Percentiles rank a stretch among this genome's conserved stretches.
phyloP scores from a whole-genome alignment of 2,113 vertebrate genomes.

The Haemorhous mexicanus region DNA sequence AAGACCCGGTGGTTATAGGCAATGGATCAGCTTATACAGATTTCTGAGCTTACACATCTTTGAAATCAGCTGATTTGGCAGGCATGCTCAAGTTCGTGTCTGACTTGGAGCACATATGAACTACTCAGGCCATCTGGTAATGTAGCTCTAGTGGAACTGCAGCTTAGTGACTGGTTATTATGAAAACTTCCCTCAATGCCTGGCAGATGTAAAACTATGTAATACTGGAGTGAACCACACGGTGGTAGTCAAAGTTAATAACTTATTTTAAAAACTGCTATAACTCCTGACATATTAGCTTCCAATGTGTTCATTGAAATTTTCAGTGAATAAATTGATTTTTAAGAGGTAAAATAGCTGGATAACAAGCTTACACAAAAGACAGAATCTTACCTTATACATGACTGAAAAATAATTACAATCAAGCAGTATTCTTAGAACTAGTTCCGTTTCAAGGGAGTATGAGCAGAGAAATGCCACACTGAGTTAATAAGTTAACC shows the following conservation, averaged over 20 bases:
- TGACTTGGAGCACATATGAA: background rate
- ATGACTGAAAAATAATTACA: conserved; percentile 1
- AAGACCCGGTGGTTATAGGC: background rate
- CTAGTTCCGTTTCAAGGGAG: background rate
- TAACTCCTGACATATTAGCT: background rate
- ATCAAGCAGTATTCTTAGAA: background rate
- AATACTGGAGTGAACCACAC: conserved; percentile 74
- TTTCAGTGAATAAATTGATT: conserved; percentile 37
- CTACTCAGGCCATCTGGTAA: conserved; percentile 9
- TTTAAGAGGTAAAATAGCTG: background rate
- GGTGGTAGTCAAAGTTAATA: conserved; percentile 81
- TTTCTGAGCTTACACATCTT: background rate
- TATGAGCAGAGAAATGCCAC: background rate
- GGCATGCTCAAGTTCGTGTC: background rate
- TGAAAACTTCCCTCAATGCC: background rate
- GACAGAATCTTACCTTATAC: conserved; percentile 4
- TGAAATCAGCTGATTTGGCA: background rate
- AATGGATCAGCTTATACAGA: background rate
- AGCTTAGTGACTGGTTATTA: background rate
- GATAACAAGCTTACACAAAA: background rate
- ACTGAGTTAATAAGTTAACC: background rate
- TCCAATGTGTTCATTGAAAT: conserved; percentile 49
- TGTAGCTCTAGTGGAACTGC: background rate
- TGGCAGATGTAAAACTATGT: conserved; percentile 45
- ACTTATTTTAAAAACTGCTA: conserved; percentile 58